phyloP scores from a whole-genome alignment of 2,797 vertebrate genomes.

The Enoplosus armatus region DNA sequence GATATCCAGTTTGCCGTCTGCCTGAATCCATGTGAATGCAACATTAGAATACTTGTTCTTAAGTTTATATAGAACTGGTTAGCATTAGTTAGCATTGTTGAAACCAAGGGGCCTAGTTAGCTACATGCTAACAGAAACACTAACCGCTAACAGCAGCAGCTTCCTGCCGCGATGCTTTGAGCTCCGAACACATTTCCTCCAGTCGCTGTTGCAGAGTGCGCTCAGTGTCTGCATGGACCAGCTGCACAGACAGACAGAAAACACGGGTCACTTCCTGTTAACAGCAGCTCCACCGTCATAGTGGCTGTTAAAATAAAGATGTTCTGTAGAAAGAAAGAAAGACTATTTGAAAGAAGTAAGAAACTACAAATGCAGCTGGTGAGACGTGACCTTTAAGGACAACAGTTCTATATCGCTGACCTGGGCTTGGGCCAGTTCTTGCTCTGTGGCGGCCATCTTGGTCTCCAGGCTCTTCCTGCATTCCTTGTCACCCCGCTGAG shows the following conservation, averaged over 20 bases:
- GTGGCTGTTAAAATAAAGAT: not conserved
- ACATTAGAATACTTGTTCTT: too few relatives aligned
- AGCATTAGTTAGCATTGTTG: not conserved
- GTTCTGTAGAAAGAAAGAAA: not conserved
- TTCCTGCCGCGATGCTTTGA: slow-evolving; percentile 77
- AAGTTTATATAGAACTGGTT: not conserved
- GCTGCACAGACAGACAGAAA: slow-evolving; percentile 65
- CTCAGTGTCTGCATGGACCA: slow-evolving; percentile 83
- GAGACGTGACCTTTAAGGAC: not conserved
- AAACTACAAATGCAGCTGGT: not conserved
- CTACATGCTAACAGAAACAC: slow-evolving; percentile 35
- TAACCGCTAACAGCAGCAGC: slow-evolving; percentile 84
- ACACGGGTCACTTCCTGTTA: slow-evolving; percentile 25
- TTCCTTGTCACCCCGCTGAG: slow-evolving; percentile 86
- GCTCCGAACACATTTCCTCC: slow-evolving; percentile 84
- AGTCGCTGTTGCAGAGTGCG: slow-evolving; percentile 85
- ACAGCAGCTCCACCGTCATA: not conserved
- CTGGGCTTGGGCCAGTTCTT: slow-evolving; percentile 85
- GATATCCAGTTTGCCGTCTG: too few relatives aligned
- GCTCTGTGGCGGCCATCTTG: slow-evolving; percentile 80
- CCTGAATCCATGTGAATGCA: too few relatives aligned
- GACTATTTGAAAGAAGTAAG: not conserved
- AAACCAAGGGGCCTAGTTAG: not conserved
- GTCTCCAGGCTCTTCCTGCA: slow-evolving; percentile 85
- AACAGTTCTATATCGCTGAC: slow-evolving; percentile 64